Conservation (phyloP, 2,888 invertebrate genomes). For the Steinernema hermaphroditum region DNA sequence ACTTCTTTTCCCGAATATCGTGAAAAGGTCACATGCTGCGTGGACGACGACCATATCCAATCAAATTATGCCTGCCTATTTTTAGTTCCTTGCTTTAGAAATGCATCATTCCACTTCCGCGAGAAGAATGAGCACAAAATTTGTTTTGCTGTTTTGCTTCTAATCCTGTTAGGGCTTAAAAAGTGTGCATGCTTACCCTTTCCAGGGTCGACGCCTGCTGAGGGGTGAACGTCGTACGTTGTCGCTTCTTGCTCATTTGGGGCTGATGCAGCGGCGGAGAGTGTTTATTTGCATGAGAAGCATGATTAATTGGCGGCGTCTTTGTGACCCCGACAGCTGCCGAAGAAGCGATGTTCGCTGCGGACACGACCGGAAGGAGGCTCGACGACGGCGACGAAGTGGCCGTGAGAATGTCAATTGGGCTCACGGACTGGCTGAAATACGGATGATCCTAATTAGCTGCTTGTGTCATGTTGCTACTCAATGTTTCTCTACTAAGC, state of each 20-base stretch:
- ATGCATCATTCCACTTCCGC: no score
- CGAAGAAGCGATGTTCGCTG: neutral
- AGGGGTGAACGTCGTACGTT: slow-evolving; percentile 52
- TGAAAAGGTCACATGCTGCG: no score
- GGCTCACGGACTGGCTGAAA: slow-evolving; percentile 21
- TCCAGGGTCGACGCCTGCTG: slow-evolving; percentile 48
- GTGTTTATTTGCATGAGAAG: slow-evolving; percentile 1
- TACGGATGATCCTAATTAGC: neutral
- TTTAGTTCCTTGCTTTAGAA: no score
- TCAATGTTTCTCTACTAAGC: no score
- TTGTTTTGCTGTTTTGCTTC: no score
- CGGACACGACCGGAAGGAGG: slow-evolving; percentile 13
- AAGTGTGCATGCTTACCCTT: slow-evolving; percentile 35
- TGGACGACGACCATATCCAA: no score
- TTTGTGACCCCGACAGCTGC: neutral
- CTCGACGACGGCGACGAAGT: slow-evolving; percentile 15
- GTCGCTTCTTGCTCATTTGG: slow-evolving; percentile 35
- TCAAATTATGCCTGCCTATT: no score
- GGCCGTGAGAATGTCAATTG: slow-evolving; percentile 8
- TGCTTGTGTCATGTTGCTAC: no score
- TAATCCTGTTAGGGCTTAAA: no score
- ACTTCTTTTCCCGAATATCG: no score
- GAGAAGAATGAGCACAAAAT: no score
- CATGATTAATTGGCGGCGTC: neutral
- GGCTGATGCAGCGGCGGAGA: slow-evolving; percentile 21